Evolutionary conservation across 1,140 invertebrate genomes (phyloP).

Genomic region (Diachasma alloeum): DNA sequence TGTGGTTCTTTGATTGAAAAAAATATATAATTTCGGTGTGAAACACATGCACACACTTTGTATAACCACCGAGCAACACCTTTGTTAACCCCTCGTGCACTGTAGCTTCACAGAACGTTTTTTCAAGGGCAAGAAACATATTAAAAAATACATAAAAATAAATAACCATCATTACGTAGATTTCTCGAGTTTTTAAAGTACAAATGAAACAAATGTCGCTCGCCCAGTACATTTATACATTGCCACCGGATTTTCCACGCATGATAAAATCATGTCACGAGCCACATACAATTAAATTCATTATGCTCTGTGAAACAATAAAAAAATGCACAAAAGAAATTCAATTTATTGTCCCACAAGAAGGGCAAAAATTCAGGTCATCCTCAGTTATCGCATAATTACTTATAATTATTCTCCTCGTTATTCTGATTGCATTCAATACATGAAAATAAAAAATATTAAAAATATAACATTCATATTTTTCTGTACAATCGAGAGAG

Average conservation of each 20-base stretch:
- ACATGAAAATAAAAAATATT: neutral
- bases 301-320: neutral
- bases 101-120: slow-evolving; percentile 27
- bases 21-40: neutral
- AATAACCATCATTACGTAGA: neutral
- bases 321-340: neutral
- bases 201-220: neutral
- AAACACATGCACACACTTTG: neutral
- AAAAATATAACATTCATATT: no score
- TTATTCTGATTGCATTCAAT: neutral
- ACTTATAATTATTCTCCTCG: neutral
- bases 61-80: slow-evolving; percentile 33
- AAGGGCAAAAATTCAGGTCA: neutral
- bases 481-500: neutral
- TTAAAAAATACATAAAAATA: slow-evolving; percentile 6
- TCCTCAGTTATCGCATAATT: neutral
- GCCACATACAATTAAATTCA: neutral
- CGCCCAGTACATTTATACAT: neutral
- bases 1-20: neutral
- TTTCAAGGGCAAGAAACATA: neutral
- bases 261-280: neutral
- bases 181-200: neutral
- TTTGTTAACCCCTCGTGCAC: slow-evolving; percentile 39
- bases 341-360: neutral
- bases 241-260: neutral